phyloP scores from a whole-genome alignment of 1,140 invertebrate species.

The Caenorhabditis briggsae region DNA sequence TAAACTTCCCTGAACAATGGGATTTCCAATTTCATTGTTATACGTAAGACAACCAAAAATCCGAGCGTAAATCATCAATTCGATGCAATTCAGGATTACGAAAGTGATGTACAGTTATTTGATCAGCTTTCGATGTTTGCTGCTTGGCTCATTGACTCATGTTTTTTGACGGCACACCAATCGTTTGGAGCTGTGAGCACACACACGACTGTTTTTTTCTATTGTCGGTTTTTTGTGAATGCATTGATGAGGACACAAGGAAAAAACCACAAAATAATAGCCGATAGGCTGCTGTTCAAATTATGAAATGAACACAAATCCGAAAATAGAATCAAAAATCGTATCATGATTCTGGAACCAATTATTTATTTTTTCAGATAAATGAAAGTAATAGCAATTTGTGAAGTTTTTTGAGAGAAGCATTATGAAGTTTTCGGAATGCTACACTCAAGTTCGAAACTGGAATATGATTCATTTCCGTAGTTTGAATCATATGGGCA shows the following conservation, averaged over 20 bases:
- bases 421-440: no score
- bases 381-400: no score
- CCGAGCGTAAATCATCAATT: slow-evolving; percentile 43
- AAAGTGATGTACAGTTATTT: slow-evolving; percentile 54
- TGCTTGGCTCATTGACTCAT: slow-evolving; percentile 45
- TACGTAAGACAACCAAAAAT: slow-evolving; percentile 26
- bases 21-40: not conserved
- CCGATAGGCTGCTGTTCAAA: slow-evolving; percentile 35
- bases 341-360: slow-evolving; percentile 9
- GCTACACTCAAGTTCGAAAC: no score
- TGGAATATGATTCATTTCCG: no score
- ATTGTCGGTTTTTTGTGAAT: slow-evolving; percentile 27
- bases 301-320: slow-evolving; percentile 24
- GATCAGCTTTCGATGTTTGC: slow-evolving; percentile 36
- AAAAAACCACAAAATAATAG: slow-evolving; percentile 9
- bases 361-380: no score
- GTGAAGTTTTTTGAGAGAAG: no score
- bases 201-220: not conserved
- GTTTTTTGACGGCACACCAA: slow-evolving; percentile 46
- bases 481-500: no score
- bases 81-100: slow-evolving; percentile 49
- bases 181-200: slow-evolving; percentile 46
- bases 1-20: not conserved
- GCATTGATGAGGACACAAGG: not conserved
- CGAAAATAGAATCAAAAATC: slow-evolving; percentile 26